Evolutionary conservation across 2,113 vertebrate species (phyloP).

Genomic region (Paracyprichromis sp.): DNA sequence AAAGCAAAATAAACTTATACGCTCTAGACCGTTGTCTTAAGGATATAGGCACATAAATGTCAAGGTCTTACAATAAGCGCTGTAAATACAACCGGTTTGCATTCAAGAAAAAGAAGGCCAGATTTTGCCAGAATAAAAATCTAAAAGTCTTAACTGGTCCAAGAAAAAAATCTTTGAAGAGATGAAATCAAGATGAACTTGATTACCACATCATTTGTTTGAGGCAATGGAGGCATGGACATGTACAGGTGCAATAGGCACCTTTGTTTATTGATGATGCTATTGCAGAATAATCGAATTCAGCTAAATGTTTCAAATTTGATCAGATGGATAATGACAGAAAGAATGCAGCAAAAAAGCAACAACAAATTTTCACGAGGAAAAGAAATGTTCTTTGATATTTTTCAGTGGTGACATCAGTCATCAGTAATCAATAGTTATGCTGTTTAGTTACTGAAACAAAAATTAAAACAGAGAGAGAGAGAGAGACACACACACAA

Average conservation of each 20-base stretch:
- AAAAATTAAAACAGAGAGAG: background rate
- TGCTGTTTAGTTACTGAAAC: background rate
- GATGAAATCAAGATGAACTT: background rate
- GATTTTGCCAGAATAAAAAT: background rate
- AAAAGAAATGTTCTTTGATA: background rate
- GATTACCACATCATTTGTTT: background rate
- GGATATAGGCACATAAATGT: background rate
- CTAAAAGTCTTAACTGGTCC: background rate
- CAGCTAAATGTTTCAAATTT: background rate
- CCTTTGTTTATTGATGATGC: background rate
- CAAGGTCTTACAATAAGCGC: background rate
- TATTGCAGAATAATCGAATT: background rate
- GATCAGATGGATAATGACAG: background rate
- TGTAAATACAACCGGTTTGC: background rate
- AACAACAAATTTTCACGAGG: background rate
- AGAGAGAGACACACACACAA: accelerated
- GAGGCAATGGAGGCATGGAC: background rate
- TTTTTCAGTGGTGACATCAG: background rate
- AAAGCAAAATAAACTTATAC: background rate
- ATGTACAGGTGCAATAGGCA: background rate
- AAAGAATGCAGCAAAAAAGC: background rate
- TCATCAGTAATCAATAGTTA: background rate
- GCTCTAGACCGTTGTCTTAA: background rate
- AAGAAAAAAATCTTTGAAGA: background rate
- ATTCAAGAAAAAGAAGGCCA: background rate